Conservation (phyloP, 2,113 vertebrate species). For the Sorex fumeus region DNA sequence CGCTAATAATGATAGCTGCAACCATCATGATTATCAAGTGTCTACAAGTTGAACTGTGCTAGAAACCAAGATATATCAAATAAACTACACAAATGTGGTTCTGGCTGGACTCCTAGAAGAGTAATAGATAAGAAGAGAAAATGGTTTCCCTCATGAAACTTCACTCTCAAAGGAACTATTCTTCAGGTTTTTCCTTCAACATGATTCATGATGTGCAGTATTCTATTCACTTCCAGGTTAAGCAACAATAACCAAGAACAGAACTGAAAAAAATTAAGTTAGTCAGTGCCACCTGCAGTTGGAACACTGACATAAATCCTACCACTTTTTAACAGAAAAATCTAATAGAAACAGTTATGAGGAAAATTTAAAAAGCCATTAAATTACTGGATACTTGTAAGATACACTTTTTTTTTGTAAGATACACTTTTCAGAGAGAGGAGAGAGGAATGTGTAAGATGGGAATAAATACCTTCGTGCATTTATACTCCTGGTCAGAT, state of each 20-base stretch:
- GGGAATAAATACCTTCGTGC: neutral
- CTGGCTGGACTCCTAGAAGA: slow-evolving; percentile 66
- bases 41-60: slow-evolving; percentile 22
- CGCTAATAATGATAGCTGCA: neutral
- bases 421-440: neutral
- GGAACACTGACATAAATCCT: slow-evolving; percentile 50
- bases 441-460: neutral
- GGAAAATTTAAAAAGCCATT: slow-evolving; percentile 52
- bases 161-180: slow-evolving; percentile 67
- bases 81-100: slow-evolving; percentile 57
- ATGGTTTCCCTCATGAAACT: slow-evolving; percentile 66
- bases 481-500: slow-evolving; percentile 29
- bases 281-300: slow-evolving; percentile 75
- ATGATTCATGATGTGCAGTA: slow-evolving; percentile 67
- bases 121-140: slow-evolving; percentile 73
- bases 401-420: no score
- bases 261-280: slow-evolving; percentile 62
- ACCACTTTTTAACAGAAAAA: slow-evolving; percentile 12
- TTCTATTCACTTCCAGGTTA: slow-evolving; percentile 56
- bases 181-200: slow-evolving; percentile 57
- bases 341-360: neutral
- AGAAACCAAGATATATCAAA: slow-evolving; percentile 49
- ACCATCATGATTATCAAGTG: slow-evolving; percentile 28
- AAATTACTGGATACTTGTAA: neutral
- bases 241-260: slow-evolving; percentile 53